phyloP scores from a whole-genome alignment of 2,888 invertebrate species.

The Pandemis cinnamomeana region DNA sequence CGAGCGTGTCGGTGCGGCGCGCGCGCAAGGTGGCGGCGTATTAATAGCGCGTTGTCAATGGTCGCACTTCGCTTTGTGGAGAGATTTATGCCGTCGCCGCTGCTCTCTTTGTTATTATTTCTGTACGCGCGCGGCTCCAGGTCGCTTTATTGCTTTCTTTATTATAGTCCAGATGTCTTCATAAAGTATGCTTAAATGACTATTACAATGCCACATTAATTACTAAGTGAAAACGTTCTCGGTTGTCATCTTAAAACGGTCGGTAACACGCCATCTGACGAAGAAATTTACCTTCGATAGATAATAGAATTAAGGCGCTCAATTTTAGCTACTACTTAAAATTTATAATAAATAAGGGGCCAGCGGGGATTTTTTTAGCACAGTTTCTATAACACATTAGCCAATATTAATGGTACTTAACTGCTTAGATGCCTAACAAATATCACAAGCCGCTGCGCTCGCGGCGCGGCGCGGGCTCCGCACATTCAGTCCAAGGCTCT shows the following conservation, averaged over 20 bases:
- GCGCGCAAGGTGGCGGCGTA: slow-evolving; percentile 19
- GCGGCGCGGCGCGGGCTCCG: neutral
- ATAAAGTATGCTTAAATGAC: slow-evolving; percentile 8
- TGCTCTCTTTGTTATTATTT: slow-evolving; percentile 20
- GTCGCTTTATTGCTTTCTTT: slow-evolving; percentile 11
- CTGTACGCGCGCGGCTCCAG: neutral
- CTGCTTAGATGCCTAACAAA: too few species aligned
- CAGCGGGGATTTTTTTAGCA: too few species aligned
- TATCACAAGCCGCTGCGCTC: neutral
- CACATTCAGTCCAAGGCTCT: slow-evolving; percentile 5
- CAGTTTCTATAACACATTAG: too few species aligned
- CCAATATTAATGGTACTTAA: too few species aligned
- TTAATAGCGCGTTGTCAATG: slow-evolving; percentile 38
- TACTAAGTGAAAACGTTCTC: neutral
- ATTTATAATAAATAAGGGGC: too few species aligned
- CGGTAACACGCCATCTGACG: neutral
- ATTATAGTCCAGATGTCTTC: slow-evolving; percentile 24
- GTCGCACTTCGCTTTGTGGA: slow-evolving; percentile 5
- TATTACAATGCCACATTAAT: slow-evolving; percentile 1
- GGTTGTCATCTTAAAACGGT: neutral
- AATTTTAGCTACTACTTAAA: too few species aligned
- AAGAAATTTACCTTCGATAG: too few species aligned
- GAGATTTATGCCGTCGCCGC: slow-evolving; percentile 25
- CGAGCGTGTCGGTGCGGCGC: neutral
- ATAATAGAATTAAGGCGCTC: too few species aligned